phyloP scores from a whole-genome alignment of 2,888 invertebrate species.

The Trissoscelio sp. region DNA sequence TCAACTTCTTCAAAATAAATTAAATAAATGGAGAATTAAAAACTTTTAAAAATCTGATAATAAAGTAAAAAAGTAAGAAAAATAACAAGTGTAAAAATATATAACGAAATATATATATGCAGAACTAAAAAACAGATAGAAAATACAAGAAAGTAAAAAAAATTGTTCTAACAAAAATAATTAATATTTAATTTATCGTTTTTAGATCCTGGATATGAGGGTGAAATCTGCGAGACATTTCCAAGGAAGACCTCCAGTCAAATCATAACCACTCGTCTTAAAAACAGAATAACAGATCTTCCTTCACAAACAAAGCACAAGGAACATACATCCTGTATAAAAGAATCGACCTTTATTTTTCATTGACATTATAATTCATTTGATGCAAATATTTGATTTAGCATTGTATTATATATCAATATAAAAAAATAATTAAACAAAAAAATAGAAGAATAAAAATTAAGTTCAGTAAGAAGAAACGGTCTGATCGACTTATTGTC shows the following conservation, averaged over 20 bases:
- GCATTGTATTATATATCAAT: not conserved
- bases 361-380: conserved; percentile 8
- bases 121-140: too few relatives aligned
- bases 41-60: too few relatives aligned
- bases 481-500: not conserved
- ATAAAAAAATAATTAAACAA: not conserved
- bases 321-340: conserved; percentile 22
- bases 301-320: conserved; percentile 40
- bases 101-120: too few relatives aligned
- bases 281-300: conserved; percentile 31
- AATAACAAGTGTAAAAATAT: too few relatives aligned
- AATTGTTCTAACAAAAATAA: too few relatives aligned
- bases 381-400: conserved; percentile 4
- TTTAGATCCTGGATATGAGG: conserved; percentile 71
- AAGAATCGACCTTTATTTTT: conserved; percentile 1
- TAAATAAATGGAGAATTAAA: too few relatives aligned
- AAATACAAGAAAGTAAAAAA: too few relatives aligned
- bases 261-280: not conserved
- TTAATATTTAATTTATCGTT: conserved; percentile 23
- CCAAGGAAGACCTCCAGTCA: conserved; percentile 61
- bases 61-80: too few relatives aligned
- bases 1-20: too few relatives aligned
- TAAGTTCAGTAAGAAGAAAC: not conserved
- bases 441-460: not conserved
- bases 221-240: conserved; percentile 72